A percentile compares a stretch with the other conserved stretches of the same genome.
phyloP scores from a whole-genome alignment of 2,888 invertebrate genomes.

The Cepaea hortensis region DNA sequence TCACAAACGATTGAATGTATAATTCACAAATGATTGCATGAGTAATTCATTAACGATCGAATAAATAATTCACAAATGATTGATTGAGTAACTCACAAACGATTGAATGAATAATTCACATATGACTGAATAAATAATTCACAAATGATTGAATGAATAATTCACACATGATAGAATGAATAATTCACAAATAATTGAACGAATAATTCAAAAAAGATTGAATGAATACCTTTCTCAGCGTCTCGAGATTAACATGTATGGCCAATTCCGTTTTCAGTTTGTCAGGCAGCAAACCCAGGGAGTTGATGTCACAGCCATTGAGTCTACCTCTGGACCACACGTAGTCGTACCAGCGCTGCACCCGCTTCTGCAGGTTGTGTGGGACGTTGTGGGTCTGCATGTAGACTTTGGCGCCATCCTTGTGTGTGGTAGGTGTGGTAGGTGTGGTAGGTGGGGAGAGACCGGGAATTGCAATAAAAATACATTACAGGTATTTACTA shows the following conservation, averaged over 20 bases:
- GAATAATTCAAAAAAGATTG: no score
- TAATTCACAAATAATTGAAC: no score
- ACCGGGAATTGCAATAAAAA: background rate
- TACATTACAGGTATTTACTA: background rate
- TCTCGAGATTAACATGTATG: constrained; percentile 95
- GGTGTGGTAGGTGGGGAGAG: background rate
- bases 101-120: no score
- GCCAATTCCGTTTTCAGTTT: constrained; percentile 97
- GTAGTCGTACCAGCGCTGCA: constrained; percentile 97
- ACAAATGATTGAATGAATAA: no score
- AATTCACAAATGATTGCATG: no score
- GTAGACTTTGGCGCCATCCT: constrained; percentile 96
- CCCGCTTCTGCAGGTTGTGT: constrained; percentile 95
- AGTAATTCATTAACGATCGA: no score
- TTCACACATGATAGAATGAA: no score
- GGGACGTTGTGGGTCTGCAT: constrained; percentile 98
- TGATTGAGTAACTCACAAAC: no score
- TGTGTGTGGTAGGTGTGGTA: background rate
- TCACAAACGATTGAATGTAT: no score
- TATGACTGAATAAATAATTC: no score
- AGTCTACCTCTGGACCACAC: constrained; percentile 97
- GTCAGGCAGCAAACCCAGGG: constrained; percentile 92
- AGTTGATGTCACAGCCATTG: constrained; percentile 97
- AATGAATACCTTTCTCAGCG: constrained; percentile 88
- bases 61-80: no score